Base-by-base conservation (phyloP, 2,888 invertebrate genomes). In the Erebia aethiops region DNA sequence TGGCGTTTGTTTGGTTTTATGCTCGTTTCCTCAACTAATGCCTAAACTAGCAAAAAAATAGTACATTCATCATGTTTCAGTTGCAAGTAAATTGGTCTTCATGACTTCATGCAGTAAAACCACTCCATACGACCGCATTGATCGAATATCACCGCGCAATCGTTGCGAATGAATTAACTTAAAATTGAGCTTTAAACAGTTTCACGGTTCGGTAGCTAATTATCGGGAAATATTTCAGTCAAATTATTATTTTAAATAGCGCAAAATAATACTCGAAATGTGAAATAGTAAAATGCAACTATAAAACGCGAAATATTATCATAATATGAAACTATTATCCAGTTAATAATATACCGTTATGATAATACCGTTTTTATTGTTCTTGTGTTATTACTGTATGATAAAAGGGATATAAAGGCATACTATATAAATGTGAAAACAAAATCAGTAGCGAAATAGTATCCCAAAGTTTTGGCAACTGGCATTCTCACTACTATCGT, bases 241-340 rank as follows among this genome's bases (percentile, higher is more conserved):
- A 67, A 49, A 49, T 67, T n/a, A 67, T 67, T 67, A 67, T 67
- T 67, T 67, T 58, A 67, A 67, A 67, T 67, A 58, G 67, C 58
- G 21, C 16, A n/a, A 58, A 49, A 67, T 58, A 67, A 67, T 58
- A 58, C n/a, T 11, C 35, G 54, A 35, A 66, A 64, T 11, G 54
- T 64, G 7, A 56, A 54, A 64, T 52, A 52, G 41, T 63, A 41
- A 11, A 65, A 43, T 18, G 43, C 16, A 14, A 56, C 65, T 16
- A 41, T 65, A 54, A 56, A 56, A 18, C 2, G 11, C 43, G 18
- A 65, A 35, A 35, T 18, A 56, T 65, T 18, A 65, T 54, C 56
- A 18, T 54, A 56, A 43, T 9, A 65, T 56, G 65, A 18, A 43
- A 65, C 13, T 41, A 54, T 56, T 43, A 41, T 41, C 18, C 18